These are phyloP conservation scores for Hozukius guyotensis DNA, from an alignment of 2,797 vertebrate species.

Conservation along the genomic window DNA sequence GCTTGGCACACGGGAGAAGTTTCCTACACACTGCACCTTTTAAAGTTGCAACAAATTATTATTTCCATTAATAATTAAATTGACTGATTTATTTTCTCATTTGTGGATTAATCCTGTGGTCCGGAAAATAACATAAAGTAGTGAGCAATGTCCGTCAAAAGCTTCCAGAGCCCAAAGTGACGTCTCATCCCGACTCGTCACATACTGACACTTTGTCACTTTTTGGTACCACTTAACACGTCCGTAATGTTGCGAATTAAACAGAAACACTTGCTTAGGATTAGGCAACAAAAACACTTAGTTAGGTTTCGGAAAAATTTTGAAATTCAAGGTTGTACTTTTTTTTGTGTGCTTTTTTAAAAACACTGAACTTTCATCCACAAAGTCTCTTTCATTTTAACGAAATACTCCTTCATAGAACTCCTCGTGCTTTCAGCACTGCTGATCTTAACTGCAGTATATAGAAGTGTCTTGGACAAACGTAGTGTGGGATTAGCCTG, in stretches of 20 bases:
- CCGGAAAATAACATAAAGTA: background rate
- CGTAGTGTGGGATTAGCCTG: conserved; percentile 24
- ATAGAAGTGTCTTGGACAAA: conserved; percentile 12
- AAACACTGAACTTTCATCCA: background rate
- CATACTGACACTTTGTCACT: too few relatives aligned
- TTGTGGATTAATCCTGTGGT: background rate
- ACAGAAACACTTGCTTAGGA: too few relatives aligned
- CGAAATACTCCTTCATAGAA: background rate
- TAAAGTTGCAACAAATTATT: too few relatives aligned
- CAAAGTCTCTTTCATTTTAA: background rate
- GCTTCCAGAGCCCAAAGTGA: background rate
- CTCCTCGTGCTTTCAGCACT: background rate
- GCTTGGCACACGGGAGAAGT: too few relatives aligned
- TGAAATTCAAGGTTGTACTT: background rate
- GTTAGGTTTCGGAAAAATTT: too few relatives aligned
- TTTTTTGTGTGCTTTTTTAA: background rate
- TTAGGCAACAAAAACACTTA: too few relatives aligned
- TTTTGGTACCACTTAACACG: too few relatives aligned
- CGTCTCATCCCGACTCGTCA: too few relatives aligned
- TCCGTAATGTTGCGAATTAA: too few relatives aligned
- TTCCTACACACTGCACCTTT: too few relatives aligned
- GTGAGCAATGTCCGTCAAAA: background rate
- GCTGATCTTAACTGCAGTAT: background rate
- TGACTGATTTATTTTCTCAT: too few relatives aligned
- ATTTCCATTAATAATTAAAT: background rate